These are phyloP conservation scores for Isoperla grammatica DNA, from an alignment of 2,888 invertebrate species.

Conservation along the genomic window DNA sequence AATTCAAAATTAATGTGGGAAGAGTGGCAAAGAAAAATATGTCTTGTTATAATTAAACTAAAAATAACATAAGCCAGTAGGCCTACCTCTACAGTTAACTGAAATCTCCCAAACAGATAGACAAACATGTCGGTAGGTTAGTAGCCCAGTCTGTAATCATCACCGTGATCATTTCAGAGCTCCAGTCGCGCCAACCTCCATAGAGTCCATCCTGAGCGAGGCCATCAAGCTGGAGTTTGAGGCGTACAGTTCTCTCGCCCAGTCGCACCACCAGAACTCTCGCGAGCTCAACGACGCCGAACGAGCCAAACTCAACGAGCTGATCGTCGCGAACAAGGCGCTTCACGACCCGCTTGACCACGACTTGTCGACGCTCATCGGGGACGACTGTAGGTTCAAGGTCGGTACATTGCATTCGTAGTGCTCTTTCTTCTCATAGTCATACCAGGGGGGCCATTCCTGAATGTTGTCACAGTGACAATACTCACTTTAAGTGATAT, in stretches of 20 bases:
- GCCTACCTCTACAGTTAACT: too few relatives aligned
- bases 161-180: conserved; percentile 5
- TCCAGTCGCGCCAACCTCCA: conserved; percentile 58
- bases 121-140: too few relatives aligned
- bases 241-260: conserved; percentile 58
- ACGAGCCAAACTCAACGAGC: conserved; percentile 73
- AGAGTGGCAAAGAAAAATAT: too few relatives aligned
- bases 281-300: conserved; percentile 75
- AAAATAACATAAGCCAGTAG: too few relatives aligned
- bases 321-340: conserved; percentile 81
- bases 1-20: too few relatives aligned
- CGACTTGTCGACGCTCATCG: conserved; percentile 64
- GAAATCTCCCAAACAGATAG: too few relatives aligned
- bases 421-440: background rate
- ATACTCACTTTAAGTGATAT: too few relatives aligned
- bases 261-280: conserved; percentile 45
- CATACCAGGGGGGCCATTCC: background rate
- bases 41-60: too few relatives aligned
- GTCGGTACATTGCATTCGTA: conserved; percentile 47
- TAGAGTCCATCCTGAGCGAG: conserved; percentile 78
- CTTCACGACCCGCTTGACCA: conserved; percentile 78
- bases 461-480: too few relatives aligned
- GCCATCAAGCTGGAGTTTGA: conserved; percentile 83
- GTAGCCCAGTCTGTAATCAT: too few relatives aligned
- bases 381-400: conserved; percentile 56